Conservation (phyloP, 2,888 invertebrate species). For the Bellardia pandia region DNA sequence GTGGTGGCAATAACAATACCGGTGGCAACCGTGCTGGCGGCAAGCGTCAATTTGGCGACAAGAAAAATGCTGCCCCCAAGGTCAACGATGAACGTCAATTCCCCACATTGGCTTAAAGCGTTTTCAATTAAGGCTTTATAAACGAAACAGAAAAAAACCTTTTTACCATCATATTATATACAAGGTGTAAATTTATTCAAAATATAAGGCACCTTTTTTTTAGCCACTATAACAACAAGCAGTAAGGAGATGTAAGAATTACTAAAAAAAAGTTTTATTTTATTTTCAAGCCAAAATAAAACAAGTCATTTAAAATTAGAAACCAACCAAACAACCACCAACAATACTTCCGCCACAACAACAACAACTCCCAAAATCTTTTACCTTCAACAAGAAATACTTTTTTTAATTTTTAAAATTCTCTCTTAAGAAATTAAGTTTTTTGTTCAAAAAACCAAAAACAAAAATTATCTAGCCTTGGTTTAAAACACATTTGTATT, state of each 20-base stretch:
- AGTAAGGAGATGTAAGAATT: slow-evolving; percentile 34
- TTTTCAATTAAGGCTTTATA: slow-evolving; percentile 13
- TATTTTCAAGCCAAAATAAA: slow-evolving; percentile 72
- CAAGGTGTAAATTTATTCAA: slow-evolving; percentile 7
- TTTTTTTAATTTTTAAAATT: slow-evolving; percentile 13
- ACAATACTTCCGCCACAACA: slow-evolving; percentile 25
- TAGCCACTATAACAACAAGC: slow-evolving; percentile 33
- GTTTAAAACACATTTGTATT: slow-evolving; percentile 40
- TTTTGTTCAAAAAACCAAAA: slow-evolving; percentile 40
- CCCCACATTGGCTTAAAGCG: slow-evolving; percentile 93
- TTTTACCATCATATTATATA: slow-evolving; percentile 2
- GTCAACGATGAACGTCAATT: slow-evolving; percentile 98
- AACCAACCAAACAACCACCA: slow-evolving; percentile 50
- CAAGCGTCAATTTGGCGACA: slow-evolving; percentile 79
- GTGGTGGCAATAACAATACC: slow-evolving; percentile 67
- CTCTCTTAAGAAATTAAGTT: neutral
- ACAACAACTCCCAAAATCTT: slow-evolving; percentile 24
- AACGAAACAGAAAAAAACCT: slow-evolving; percentile 1
- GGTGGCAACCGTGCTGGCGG: slow-evolving; percentile 66
- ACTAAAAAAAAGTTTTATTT: slow-evolving; percentile 41
- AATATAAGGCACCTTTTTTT: neutral
- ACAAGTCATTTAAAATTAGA: slow-evolving; percentile 68
- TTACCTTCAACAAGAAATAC: neutral
- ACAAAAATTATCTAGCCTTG: slow-evolving; percentile 27
- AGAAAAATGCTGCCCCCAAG: slow-evolving; percentile 88